Percentiles rank a stretch among this genome's conserved stretches.
Conservation (phyloP, 2,113 vertebrate genomes). For the Corythornis madagascariensis region DNA sequence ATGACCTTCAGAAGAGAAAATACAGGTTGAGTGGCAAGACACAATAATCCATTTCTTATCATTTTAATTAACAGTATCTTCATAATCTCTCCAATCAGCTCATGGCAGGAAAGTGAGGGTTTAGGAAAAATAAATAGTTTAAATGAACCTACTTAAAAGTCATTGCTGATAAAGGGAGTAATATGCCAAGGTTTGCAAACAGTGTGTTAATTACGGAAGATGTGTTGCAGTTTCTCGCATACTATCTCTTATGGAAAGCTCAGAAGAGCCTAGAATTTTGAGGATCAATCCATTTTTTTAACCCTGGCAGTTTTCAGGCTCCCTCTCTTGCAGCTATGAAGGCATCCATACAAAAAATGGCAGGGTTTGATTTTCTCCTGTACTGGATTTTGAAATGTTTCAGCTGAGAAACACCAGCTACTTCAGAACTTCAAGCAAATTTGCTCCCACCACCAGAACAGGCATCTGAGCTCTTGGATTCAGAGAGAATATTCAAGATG, state of each 20-base stretch:
- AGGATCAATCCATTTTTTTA: background rate
- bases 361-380: background rate
- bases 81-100: background rate
- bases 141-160: background rate
- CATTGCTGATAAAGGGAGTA: background rate
- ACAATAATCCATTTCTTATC: background rate
- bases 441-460: background rate
- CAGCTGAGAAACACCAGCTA: background rate
- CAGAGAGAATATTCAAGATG: background rate
- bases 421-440: background rate
- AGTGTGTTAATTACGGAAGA: background rate
- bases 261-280: background rate
- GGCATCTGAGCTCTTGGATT: background rate
- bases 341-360: background rate
- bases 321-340: background rate
- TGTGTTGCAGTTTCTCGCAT: background rate
- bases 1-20: slow-evolving; percentile 84
- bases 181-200: background rate
- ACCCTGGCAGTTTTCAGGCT: background rate
- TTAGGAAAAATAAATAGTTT: background rate
- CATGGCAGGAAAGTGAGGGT: background rate
- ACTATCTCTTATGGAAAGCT: background rate
- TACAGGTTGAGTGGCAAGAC: background rate
- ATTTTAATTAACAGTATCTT: background rate
- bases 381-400: background rate